These are phyloP conservation scores for Orientallactaga bullata DNA, from an alignment of 2,113 vertebrate genomes.

Conservation along the genomic window DNA sequence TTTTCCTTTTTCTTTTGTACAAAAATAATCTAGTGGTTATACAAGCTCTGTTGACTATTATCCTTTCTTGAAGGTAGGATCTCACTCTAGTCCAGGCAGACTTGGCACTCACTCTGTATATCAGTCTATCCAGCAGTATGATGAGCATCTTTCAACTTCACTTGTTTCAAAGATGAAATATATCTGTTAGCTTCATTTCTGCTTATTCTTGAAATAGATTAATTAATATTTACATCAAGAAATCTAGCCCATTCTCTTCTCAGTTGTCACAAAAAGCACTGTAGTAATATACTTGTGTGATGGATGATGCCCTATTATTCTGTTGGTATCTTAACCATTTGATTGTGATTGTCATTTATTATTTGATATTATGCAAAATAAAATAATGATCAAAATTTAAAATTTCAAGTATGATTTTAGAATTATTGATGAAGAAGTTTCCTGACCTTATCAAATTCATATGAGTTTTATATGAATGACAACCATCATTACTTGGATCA, in stretches of 20 bases:
- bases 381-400: neutral
- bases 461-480: neutral
- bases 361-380: neutral
- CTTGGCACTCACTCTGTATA: neutral
- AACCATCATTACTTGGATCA: neutral
- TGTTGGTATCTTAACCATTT: neutral
- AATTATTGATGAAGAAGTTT: neutral
- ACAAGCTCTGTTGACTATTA: neutral
- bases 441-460: neutral
- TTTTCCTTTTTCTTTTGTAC: neutral
- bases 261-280: slow-evolving; percentile 7
- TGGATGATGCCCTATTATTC: neutral
- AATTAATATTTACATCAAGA: slow-evolving; percentile 2
- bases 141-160: slow-evolving; percentile 23
- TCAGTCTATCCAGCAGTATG: neutral
- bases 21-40: neutral
- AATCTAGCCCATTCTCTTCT: neutral
- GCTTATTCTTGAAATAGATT: neutral
- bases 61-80: neutral
- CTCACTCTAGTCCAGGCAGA: too few species aligned
- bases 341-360: neutral
- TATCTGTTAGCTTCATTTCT: slow-evolving; percentile 21
- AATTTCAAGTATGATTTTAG: neutral
- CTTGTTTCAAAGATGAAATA: slow-evolving; percentile 57
- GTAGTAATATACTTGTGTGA: neutral